Evolutionary conservation across 2,113 vertebrate species (phyloP).

Genomic region (Tonatia bakeri): DNA sequence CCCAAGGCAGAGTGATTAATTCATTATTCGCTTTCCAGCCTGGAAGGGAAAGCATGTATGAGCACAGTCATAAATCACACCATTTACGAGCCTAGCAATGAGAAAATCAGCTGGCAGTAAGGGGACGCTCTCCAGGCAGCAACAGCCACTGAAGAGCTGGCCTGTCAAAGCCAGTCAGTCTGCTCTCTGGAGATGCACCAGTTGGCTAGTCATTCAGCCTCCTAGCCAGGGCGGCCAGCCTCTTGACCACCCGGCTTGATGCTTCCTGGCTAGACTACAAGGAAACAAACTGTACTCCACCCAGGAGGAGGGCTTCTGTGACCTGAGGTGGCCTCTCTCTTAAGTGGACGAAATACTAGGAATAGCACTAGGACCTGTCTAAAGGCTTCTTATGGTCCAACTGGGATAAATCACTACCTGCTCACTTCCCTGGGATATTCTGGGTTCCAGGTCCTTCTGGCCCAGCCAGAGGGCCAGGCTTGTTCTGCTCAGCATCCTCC

Average conservation of each 20-base stretch:
- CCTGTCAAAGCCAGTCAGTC: not conserved
- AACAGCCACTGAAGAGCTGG: not conserved
- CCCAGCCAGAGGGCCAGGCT: not conserved
- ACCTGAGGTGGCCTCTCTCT: slow-evolving; percentile 58
- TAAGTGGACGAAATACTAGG: not conserved
- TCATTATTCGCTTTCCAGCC: slow-evolving; percentile 78
- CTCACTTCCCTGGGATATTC: not conserved
- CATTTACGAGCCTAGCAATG: slow-evolving; percentile 79
- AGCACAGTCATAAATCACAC: slow-evolving; percentile 82
- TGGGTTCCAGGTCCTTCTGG: not conserved
- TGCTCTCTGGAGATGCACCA: slow-evolving; percentile 38
- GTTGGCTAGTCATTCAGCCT: slow-evolving; percentile 49
- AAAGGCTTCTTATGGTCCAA: not conserved
- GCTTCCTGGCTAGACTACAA: slow-evolving; percentile 67
- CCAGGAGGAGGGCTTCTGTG: slow-evolving; percentile 16
- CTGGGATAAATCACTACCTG: not conserved
- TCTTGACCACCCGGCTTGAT: slow-evolving; percentile 57
- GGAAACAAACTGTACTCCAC: slow-evolving; percentile 44
- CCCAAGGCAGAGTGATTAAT: slow-evolving; percentile 79
- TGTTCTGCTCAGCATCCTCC: not conserved
- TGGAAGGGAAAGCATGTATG: slow-evolving; percentile 78
- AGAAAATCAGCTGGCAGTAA: slow-evolving; percentile 79
- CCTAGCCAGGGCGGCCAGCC: slow-evolving; percentile 29
- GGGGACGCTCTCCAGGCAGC: slow-evolving; percentile 38
- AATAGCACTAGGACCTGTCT: not conserved